Evolutionary conservation across 2,888 invertebrate species (phyloP).

Genomic region (Thera britannica): DNA sequence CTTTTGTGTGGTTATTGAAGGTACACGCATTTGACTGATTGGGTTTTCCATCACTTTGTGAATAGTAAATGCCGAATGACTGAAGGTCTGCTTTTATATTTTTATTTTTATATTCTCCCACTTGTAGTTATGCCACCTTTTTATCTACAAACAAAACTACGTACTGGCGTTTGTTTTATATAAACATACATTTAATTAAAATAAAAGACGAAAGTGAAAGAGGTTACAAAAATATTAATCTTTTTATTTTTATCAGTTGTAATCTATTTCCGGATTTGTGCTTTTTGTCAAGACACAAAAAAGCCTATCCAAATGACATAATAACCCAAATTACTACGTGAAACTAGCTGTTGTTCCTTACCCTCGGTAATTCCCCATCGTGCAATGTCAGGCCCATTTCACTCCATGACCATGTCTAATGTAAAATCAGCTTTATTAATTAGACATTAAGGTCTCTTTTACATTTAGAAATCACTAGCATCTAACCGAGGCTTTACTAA

Average conservation of each 20-base stretch:
- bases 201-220: too few relatives aligned
- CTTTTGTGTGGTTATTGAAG: constrained; percentile 42
- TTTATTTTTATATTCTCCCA: too few relatives aligned
- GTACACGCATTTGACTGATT: constrained; percentile 25
- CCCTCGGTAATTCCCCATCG: constrained; percentile 64
- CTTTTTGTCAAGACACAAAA: constrained; percentile 18
- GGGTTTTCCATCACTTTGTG: not conserved
- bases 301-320: constrained; percentile 66
- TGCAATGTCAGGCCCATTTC: constrained; percentile 2
- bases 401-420: constrained; percentile 3
- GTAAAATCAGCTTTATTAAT: too few relatives aligned
- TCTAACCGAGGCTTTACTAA: too few relatives aligned
- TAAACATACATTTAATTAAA: too few relatives aligned
- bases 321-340: constrained; percentile 78
- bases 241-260: not conserved
- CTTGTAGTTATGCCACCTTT: too few relatives aligned
- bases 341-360: constrained; percentile 75
- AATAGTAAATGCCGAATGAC: too few relatives aligned
- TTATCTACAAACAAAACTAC: too few relatives aligned
- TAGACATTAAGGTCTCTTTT: too few relatives aligned
- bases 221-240: too few relatives aligned
- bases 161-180: too few relatives aligned
- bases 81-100: too few relatives aligned
- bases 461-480: not conserved
- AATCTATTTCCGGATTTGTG: constrained; percentile 8